These are phyloP conservation scores for Nerophis lumbriciformis DNA, from an alignment of 2,113 vertebrate species.

Conservation along the genomic window DNA sequence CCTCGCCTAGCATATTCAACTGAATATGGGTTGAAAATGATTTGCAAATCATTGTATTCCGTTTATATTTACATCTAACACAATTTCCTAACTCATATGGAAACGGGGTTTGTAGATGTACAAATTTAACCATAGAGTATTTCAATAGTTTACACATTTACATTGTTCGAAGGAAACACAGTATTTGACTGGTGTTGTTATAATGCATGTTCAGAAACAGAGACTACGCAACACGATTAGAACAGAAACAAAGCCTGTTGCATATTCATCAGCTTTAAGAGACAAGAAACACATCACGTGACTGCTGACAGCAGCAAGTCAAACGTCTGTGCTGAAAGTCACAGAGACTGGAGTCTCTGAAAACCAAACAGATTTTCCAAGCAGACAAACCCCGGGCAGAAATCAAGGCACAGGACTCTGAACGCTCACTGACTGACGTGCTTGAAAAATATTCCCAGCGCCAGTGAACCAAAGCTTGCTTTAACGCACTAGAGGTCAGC, in stretches of 20 bases:
- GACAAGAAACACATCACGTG: conserved; percentile 33
- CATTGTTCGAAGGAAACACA: no score
- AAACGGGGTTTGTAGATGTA: no score
- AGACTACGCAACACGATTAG: conserved; percentile 1
- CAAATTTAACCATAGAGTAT: no score
- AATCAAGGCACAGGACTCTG: conserved; percentile 32
- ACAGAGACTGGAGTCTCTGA: not conserved
- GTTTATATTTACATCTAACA: no score
- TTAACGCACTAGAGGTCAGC: conserved; percentile 31
- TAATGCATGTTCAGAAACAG: not conserved
- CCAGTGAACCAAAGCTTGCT: conserved; percentile 18
- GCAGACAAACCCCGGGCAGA: conserved; percentile 32
- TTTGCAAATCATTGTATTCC: no score
- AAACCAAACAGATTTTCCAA: conserved; percentile 10
- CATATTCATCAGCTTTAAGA: conserved; percentile 30
- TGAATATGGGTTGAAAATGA: no score
- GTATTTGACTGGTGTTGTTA: not conserved
- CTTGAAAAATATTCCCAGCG: conserved; percentile 27
- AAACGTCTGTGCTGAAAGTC: conserved; percentile 22
- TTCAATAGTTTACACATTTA: no score
- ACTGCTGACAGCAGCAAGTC: conserved; percentile 24
- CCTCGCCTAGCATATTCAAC: no score
- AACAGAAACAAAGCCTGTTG: conserved; percentile 16
- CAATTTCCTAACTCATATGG: no score
- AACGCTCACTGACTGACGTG: conserved; percentile 40